Evolutionary conservation across 1,140 invertebrate genomes (phyloP).

Genomic region (Atopsyche davidsoni): DNA sequence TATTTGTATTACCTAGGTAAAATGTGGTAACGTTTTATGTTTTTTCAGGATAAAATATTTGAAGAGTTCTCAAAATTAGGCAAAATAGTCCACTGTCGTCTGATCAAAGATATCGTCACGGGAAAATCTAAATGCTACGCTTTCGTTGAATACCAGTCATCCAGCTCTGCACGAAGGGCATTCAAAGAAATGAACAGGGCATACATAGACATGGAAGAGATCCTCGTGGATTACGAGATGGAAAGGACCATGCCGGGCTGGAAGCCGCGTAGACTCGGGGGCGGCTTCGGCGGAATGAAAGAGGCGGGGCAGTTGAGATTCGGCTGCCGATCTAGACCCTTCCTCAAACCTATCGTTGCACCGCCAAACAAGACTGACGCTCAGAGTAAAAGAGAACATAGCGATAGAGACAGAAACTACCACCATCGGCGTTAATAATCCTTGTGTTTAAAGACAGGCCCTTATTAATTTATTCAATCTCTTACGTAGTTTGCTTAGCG

Average conservation of each 20-base stretch:
- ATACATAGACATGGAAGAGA: slow-evolving; percentile 54
- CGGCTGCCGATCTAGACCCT: slow-evolving; percentile 73
- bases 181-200: slow-evolving; percentile 51
- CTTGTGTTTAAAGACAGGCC: too few species aligned
- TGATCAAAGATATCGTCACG: slow-evolving; percentile 77
- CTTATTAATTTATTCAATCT: too few species aligned
- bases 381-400: background rate
- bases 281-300: slow-evolving; percentile 81
- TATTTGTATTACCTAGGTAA: too few species aligned
- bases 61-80: slow-evolving; percentile 64
- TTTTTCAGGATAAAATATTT: slow-evolving; percentile 44
- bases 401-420: background rate
- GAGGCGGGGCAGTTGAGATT: slow-evolving; percentile 85
- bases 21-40: too few species aligned
- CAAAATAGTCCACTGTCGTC: slow-evolving; percentile 56
- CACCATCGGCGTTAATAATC: too few species aligned
- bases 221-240: slow-evolving; percentile 66
- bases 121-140: slow-evolving; percentile 77
- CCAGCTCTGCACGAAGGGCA: slow-evolving; percentile 55
- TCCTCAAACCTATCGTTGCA: slow-evolving; percentile 55
- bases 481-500: too few species aligned
- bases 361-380: too few species aligned
- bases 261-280: slow-evolving; percentile 79
- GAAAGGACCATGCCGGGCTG: slow-evolving; percentile 63
- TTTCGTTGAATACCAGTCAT: slow-evolving; percentile 74